phyloP scores from a whole-genome alignment of 2,888 invertebrate species.

The Antitype chi region DNA sequence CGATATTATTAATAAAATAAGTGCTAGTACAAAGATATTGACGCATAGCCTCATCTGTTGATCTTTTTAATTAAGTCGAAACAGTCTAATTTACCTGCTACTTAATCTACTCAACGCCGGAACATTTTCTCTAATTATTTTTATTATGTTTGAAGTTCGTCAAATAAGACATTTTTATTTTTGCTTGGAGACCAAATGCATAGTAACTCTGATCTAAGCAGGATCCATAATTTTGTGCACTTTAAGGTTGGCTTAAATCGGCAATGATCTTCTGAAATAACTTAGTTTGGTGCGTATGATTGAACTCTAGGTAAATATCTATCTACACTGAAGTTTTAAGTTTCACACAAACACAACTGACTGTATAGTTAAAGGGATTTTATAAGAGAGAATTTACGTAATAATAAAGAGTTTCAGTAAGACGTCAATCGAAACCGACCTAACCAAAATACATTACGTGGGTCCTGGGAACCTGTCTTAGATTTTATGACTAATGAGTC shows the following conservation, averaged over 20 bases:
- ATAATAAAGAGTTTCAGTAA: neutral
- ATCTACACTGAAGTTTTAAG: neutral
- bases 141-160: neutral
- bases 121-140: neutral
- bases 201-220: neutral
- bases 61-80: slow-evolving; percentile 13
- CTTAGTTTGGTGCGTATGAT: neutral
- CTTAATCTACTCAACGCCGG: slow-evolving; percentile 3
- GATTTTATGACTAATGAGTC: neutral
- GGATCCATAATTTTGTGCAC: neutral
- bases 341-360: neutral
- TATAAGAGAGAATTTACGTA: neutral
- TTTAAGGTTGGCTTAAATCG: neutral
- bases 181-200: neutral
- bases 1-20: neutral
- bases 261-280: neutral
- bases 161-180: neutral
- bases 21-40: neutral
- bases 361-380: neutral
- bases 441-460: neutral
- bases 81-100: slow-evolving; percentile 3
- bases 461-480: neutral
- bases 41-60: neutral
- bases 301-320: neutral
- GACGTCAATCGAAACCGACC: neutral